These are phyloP conservation scores for Lamellibrachia satsuma DNA, from an alignment of 2,888 invertebrate genomes.

Conservation along the genomic window DNA sequence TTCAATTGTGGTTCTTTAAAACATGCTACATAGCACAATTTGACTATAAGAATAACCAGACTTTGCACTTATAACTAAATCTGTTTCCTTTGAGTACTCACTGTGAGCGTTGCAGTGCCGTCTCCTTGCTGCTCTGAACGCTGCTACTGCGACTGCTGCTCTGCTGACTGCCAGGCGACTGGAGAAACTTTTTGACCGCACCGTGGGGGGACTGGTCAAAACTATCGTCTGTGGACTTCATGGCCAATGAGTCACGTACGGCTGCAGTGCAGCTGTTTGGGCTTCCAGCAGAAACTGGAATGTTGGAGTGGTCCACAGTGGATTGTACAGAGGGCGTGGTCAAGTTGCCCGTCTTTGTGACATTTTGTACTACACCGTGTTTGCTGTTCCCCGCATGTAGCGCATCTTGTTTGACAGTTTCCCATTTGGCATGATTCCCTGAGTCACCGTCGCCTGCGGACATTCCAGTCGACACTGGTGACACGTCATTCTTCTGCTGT, in stretches of 20 bases:
- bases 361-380: neutral
- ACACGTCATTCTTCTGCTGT: neutral
- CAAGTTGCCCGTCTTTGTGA: neutral
- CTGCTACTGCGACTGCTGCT: neutral
- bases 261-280: neutral
- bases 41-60: too few species aligned
- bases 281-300: neutral
- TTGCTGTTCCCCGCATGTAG: neutral
- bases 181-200: neutral
- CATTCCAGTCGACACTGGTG: neutral
- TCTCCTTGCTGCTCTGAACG: neutral
- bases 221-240: neutral
- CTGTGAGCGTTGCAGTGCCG: neutral
- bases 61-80: neutral
- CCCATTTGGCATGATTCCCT: neutral
- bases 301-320: neutral
- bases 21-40: too few species aligned
- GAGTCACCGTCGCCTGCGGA: neutral
- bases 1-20: too few species aligned
- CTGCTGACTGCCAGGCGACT: neutral
- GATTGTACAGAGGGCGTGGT: neutral
- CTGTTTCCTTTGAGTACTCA: neutral
- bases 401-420: neutral
- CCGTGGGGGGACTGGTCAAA: neutral
- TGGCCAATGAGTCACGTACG: neutral